These are phyloP conservation scores for Melipona quadrifasciata DNA, from an alignment of 1,140 invertebrate species.

Conservation along the genomic window DNA sequence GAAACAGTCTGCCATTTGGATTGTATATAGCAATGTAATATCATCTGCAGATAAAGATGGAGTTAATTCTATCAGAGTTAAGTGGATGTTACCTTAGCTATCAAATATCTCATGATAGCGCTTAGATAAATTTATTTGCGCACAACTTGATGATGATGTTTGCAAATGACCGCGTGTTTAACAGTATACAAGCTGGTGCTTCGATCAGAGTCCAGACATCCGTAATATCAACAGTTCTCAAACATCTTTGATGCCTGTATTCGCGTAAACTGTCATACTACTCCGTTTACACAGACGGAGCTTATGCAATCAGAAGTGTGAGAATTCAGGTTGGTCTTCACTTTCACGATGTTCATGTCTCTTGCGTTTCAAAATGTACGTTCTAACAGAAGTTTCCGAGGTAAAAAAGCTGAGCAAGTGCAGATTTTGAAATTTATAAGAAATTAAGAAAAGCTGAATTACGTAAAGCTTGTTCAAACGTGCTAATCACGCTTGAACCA, in stretches of 20 bases:
- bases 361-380: neutral
- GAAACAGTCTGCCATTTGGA: accelerated
- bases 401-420: no score
- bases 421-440: no score
- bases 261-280: conserved; percentile 25
- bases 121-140: conserved; percentile 6
- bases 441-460: no score
- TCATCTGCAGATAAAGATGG: neutral
- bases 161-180: conserved; percentile 25
- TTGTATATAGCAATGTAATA: neutral
- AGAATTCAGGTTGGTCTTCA: neutral
- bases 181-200: neutral
- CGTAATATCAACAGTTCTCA: conserved; percentile 28
- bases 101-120: neutral
- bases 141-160: conserved; percentile 4
- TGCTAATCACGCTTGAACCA: no score
- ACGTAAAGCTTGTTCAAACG: no score
- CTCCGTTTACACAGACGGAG: conserved; percentile 7
- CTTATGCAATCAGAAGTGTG: conserved; percentile 20
- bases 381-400: no score
- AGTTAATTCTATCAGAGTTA: neutral
- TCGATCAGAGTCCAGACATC: conserved; percentile 23
- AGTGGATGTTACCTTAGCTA: neutral
- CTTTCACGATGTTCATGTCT: neutral
- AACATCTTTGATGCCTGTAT: conserved; percentile 35